These are phyloP conservation scores for Ellobius talpinus DNA, from an alignment of 2,113 vertebrate genomes.

Conservation along the genomic window DNA sequence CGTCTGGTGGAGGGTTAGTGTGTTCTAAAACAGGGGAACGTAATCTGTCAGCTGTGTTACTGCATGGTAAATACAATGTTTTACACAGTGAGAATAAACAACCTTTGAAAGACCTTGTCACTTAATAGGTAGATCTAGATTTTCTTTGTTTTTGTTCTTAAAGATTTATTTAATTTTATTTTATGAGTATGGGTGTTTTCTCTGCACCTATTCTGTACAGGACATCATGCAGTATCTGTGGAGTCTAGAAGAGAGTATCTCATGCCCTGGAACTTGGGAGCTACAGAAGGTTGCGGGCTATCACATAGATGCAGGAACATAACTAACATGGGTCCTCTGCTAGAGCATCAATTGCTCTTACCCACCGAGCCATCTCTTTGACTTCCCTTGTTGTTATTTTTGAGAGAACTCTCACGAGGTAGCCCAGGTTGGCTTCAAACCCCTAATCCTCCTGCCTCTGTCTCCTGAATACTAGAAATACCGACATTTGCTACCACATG, in stretches of 20 bases:
- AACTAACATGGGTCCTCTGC: background rate
- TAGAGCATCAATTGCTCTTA: background rate
- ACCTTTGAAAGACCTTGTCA: constrained; percentile 1
- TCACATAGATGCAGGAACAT: background rate
- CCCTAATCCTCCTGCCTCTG: background rate
- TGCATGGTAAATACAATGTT: background rate
- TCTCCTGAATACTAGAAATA: background rate
- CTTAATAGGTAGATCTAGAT: background rate
- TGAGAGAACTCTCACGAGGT: background rate
- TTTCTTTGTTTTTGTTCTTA: background rate
- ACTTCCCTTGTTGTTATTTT: background rate
- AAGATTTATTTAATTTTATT: background rate
- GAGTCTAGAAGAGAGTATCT: background rate
- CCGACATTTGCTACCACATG: background rate
- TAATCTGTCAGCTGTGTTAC: background rate
- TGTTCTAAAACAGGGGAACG: background rate
- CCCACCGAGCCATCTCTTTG: background rate
- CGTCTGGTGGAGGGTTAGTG: background rate
- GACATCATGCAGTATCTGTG: too few species aligned
- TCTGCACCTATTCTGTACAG: background rate
- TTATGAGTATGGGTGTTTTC: background rate
- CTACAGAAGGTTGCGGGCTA: background rate
- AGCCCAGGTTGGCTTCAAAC: background rate
- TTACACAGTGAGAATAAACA: background rate
- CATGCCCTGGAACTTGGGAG: background rate